Evolutionary conservation across 2,113 vertebrate genomes (phyloP).

Genomic region (Nibea albiflora): DNA sequence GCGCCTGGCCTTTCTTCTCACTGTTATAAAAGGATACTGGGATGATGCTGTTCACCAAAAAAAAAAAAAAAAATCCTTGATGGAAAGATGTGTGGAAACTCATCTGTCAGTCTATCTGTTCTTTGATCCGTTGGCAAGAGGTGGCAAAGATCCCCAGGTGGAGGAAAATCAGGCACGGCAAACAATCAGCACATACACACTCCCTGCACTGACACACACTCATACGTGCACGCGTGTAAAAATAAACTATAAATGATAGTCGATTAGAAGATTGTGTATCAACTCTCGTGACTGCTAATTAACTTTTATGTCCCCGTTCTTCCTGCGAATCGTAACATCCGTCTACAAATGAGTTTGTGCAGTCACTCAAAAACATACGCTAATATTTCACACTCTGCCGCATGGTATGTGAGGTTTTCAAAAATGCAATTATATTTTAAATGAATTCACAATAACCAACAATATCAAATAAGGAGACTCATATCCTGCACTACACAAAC

Average conservation of each 20-base stretch:
- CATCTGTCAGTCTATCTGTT: conserved; percentile 60
- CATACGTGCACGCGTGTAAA: background rate
- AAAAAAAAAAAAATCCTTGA: conserved; percentile 24
- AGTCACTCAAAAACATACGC: conserved; percentile 4
- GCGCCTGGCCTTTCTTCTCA: conserved; percentile 44
- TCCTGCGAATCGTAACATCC: conserved; percentile 2
- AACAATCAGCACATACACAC: background rate
- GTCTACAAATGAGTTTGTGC: conserved; percentile 26
- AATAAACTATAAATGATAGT: background rate
- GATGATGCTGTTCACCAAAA: conserved; percentile 21
- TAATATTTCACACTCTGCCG: background rate
- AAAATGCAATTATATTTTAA: conserved; percentile 25
- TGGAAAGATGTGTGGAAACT: conserved; percentile 50
- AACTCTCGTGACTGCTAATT: background rate
- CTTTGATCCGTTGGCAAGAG: conserved; percentile 44
- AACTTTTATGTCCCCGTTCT: conserved; percentile 15
- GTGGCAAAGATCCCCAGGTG: conserved; percentile 1
- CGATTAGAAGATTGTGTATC: background rate
- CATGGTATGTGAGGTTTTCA: background rate
- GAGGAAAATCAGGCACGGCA: conserved; percentile 19
- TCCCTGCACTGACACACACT: background rate
- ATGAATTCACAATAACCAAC: conserved; percentile 20
- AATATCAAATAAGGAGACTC: conserved; percentile 26
- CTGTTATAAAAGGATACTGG: conserved; percentile 12
- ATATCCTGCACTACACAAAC: background rate